Evolutionary conservation across 2,113 vertebrate species (phyloP).

Genomic region (Callospermophilus lateralis): DNA sequence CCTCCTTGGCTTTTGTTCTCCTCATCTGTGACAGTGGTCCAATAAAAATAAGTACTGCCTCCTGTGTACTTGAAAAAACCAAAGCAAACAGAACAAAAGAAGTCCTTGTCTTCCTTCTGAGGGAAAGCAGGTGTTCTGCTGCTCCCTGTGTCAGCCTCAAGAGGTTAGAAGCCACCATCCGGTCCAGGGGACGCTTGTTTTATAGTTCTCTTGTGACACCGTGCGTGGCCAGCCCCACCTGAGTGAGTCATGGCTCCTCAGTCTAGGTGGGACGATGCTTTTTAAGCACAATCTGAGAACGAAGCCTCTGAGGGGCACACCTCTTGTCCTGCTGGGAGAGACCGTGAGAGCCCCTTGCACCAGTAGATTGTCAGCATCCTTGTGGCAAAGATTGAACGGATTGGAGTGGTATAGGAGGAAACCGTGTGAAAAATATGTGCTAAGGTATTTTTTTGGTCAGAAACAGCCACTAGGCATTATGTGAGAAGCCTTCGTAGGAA

Average conservation of each 20-base stretch:
- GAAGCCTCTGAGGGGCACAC: background rate
- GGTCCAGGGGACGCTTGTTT: rapidly evolving
- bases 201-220: background rate
- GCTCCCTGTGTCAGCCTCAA: background rate
- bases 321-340: background rate
- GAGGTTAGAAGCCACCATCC: background rate
- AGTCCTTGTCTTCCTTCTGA: background rate
- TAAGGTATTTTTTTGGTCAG: background rate
- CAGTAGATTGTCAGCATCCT: background rate
- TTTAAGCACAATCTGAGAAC: background rate
- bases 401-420: background rate
- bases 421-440: background rate
- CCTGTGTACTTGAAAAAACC: background rate
- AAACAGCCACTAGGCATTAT: background rate
- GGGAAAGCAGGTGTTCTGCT: background rate
- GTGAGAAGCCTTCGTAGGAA: background rate
- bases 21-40: background rate
- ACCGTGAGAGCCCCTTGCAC: rapidly evolving
- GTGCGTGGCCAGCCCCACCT: background rate
- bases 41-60: background rate
- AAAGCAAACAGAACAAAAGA: no score
- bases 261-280: rapidly evolving
- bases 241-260: rapidly evolving
- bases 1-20: background rate
- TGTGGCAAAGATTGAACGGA: background rate